Base-by-base conservation (phyloP, 2,888 invertebrate species). In the Odontocolon sp. region DNA sequence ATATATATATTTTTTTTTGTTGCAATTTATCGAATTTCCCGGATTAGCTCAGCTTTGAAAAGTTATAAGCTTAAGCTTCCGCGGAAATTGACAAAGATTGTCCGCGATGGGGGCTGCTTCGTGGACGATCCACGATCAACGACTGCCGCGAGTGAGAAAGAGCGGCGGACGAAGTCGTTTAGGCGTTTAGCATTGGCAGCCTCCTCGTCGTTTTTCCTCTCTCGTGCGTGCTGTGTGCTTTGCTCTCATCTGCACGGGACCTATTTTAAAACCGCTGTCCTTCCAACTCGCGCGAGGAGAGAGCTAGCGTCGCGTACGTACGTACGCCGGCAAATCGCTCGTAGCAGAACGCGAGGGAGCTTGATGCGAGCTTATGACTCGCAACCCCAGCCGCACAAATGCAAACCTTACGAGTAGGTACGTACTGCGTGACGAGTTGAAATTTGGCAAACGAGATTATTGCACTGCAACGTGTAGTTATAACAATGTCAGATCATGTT, bases 241-340 rank as follows among this genome's bases (percentile, higher is more conserved):
- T 59, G 42, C 40, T 57, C 38, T 26, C 36, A 4, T 68, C 38
- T 38, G 66, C 77, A 61, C 64, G 76, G 78, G 82, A 86, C 85
- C 87, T 89, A 89, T 89, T 89, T 89, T 89, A 89, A 89, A 89
- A 89, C 89, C 81, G 72, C 88, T 87, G 88, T 89, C 89, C 89
- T 89, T 89, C 89, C 85, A 85, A 88, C 82, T 81, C 81, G 79
- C 76, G 75, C 81, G 79, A 81, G 81, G 75, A 80, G 64, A 52
- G 16, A 63, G 54, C 18, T 42, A 26, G 52, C 14, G 11, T 21
- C 47, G 45, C 42, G 42, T 54, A 57, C 52, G 31, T 50, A 66
- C 36, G 52, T 56, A 47, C 75, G 52, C 66, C 74, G 66, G 68
- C 71, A 40, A 71, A 78, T 59, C 40, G 64, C 64, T 69, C 68